A percentile compares a stretch with the other conserved stretches of the same genome.
Conservation (phyloP, 2,113 vertebrate genomes). For the Hirundichthys speculiger region DNA sequence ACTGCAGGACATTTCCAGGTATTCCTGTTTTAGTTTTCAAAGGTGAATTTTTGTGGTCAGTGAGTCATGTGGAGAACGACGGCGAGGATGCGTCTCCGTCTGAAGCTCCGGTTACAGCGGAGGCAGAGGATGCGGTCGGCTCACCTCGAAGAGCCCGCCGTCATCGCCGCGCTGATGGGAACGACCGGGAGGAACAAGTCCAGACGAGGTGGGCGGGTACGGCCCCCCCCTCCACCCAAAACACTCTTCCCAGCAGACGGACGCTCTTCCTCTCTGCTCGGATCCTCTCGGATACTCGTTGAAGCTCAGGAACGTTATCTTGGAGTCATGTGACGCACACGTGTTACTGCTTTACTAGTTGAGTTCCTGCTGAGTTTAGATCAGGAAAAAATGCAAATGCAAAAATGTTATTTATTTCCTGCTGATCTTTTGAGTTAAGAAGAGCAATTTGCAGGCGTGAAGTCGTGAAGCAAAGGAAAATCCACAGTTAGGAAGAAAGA, state of each 20-base stretch:
- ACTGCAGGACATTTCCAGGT: background rate
- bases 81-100: slow-evolving; percentile 11
- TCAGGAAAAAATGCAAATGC: no score
- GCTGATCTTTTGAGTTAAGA: no score
- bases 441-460: no score
- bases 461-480: no score
- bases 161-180: slow-evolving; percentile 61
- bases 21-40: background rate
- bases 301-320: slow-evolving; percentile 26
- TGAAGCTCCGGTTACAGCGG: background rate
- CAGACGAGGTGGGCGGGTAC: slow-evolving; percentile 69
- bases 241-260: slow-evolving; percentile 23
- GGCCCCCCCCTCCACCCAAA: slow-evolving; percentile 25
- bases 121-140: slow-evolving; percentile 61
- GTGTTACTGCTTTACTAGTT: background rate
- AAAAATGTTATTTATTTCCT: no score
- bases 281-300: slow-evolving; percentile 39
- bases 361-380: no score
- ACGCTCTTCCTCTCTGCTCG: slow-evolving; percentile 16
- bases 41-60: slow-evolving; percentile 21
- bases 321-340: slow-evolving; percentile 25
- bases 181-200: slow-evolving; percentile 53
- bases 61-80: slow-evolving; percentile 26
- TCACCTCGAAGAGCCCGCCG: slow-evolving; percentile 28
- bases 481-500: no score